A percentile compares a stretch with the other conserved stretches of the same genome.
Conservation (phyloP, 2,888 invertebrate species). For the Zaprionus lineosus region DNA sequence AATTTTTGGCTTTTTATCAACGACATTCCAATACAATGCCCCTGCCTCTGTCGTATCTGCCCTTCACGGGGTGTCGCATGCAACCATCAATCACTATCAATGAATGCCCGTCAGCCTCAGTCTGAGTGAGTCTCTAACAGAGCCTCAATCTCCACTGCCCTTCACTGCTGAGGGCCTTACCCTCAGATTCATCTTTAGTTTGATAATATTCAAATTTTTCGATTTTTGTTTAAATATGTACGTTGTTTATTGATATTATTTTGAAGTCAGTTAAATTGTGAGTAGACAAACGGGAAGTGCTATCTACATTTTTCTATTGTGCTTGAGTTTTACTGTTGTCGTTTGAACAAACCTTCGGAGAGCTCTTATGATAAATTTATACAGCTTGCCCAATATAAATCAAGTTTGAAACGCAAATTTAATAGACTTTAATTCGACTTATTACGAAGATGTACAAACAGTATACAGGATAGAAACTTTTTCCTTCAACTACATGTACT, state of each 20-base stretch:
- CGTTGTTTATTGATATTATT: conserved; percentile 32
- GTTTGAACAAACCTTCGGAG: neutral
- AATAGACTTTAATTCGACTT: too few species aligned
- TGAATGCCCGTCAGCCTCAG: conserved; percentile 5
- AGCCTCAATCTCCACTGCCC: too few species aligned
- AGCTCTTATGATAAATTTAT: neutral
- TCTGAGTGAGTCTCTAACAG: too few species aligned
- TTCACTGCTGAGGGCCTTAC: too few species aligned
- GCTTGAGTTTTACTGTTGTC: neutral
- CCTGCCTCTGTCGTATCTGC: conserved; percentile 2
- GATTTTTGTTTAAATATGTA: conserved; percentile 20
- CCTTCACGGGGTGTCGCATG: conserved; percentile 11
- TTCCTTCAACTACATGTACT: too few species aligned
- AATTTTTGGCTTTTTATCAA: conserved; percentile 30
- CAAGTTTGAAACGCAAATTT: neutral
- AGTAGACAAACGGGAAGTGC: conserved; percentile 1
- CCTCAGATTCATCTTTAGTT: conserved; percentile 1
- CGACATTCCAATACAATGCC: conserved; percentile 23
- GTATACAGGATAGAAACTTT: too few species aligned
- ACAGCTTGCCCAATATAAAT: neutral
- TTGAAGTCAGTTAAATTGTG: conserved; percentile 4
- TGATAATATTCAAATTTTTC: conserved; percentile 9
- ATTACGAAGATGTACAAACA: too few species aligned
- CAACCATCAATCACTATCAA: conserved; percentile 58
- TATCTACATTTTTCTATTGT: neutral